These are phyloP conservation scores for Anableps anableps DNA, from an alignment of 2,797 vertebrate genomes.

Conservation along the genomic window DNA sequence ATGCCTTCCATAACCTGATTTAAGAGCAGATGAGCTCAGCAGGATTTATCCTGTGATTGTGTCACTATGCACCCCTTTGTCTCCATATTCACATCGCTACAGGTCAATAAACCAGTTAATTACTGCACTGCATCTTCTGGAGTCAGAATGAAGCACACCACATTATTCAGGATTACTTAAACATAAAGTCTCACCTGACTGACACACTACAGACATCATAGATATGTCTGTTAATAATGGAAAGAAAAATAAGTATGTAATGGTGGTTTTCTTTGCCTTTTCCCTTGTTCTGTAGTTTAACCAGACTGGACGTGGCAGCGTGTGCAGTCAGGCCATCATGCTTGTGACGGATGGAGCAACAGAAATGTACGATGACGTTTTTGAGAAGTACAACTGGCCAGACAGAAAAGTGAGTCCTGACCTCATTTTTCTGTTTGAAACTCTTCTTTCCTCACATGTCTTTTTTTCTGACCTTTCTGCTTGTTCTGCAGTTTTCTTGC, in stretches of 20 bases:
- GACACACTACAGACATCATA: conserved; percentile 18
- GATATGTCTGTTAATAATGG: conserved; percentile 5
- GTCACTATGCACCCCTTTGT: conserved; percentile 41
- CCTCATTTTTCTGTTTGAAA: not conserved
- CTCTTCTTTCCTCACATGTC: conserved; percentile 7
- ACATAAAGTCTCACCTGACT: conserved; percentile 41
- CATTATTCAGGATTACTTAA: conserved; percentile 42
- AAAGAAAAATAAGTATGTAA: not conserved
- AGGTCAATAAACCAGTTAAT: conserved; percentile 81
- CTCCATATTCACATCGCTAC: conserved; percentile 55
- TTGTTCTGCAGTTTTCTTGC: conserved; percentile 45
- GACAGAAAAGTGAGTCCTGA: conserved; percentile 89
- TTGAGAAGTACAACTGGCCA: conserved; percentile 96
- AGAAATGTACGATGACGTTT: conserved; percentile 92
- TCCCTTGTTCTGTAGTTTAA: conserved; percentile 86
- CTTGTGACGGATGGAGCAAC: conserved; percentile 96
- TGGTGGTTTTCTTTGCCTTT: not conserved
- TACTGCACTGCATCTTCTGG: conserved; percentile 73
- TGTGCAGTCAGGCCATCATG: conserved; percentile 99
- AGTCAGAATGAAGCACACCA: conserved; percentile 55
- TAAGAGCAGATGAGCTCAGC: conserved; percentile 41
- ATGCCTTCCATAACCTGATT: conserved; percentile 16
- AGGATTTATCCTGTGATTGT: conserved; percentile 46
- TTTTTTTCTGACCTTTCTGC: conserved; percentile 34
- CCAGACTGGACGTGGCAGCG: conserved; percentile 93